phyloP scores from a whole-genome alignment of 2,113 vertebrate species.

The Cairina moschata region DNA sequence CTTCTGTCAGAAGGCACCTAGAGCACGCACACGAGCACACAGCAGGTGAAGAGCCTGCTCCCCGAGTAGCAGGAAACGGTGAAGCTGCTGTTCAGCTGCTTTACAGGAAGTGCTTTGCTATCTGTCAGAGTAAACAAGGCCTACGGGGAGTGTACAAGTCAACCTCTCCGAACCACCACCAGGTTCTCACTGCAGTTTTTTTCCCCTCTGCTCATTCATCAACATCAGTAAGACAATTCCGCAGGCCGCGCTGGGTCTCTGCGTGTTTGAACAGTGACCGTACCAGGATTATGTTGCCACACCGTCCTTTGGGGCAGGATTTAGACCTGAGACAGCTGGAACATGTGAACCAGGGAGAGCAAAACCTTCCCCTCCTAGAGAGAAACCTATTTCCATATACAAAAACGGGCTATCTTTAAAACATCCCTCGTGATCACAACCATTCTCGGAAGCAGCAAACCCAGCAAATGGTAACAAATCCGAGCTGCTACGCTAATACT shows the following conservation, averaged over 20 bases:
- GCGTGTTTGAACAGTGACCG: slow-evolving; percentile 5
- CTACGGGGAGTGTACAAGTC: neutral
- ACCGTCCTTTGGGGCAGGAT: neutral
- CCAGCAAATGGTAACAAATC: neutral
- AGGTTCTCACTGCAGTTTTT: slow-evolving; percentile 13
- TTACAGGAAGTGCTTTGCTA: slow-evolving; percentile 46
- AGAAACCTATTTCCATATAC: neutral
- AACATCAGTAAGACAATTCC: slow-evolving; percentile 18
- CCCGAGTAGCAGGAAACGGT: slow-evolving; percentile 28
- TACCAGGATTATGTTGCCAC: neutral
- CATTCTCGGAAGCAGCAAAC: neutral
- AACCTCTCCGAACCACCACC: neutral
- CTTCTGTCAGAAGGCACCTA: neutral
- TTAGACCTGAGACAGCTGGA: neutral
- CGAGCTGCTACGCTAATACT: neutral
- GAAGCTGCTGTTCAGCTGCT: slow-evolving; percentile 50
- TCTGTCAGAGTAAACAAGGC: slow-evolving; percentile 28
- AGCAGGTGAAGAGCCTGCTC: neutral
- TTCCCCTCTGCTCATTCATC: neutral
- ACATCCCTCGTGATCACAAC: neutral
- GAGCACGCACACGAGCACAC: neutral
- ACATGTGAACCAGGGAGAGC: neutral
- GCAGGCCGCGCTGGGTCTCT: neutral
- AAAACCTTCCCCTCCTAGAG: neutral
- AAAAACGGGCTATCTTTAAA: neutral